Base-by-base conservation (phyloP, 2,888 invertebrate genomes). In the Oxyteleia sp. region DNA sequence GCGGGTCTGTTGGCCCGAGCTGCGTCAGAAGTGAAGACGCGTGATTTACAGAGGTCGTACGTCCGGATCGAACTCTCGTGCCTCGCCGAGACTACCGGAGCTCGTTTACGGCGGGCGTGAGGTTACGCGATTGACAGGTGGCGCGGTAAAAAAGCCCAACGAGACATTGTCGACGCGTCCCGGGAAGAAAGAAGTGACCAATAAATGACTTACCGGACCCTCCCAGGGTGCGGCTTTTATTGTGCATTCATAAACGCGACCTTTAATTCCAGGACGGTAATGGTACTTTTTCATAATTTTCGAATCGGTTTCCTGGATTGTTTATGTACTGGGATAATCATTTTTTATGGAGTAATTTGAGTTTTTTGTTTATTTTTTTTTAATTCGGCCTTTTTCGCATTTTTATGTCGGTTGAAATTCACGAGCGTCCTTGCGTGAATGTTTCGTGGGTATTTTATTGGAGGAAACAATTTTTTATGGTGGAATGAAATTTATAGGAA, bases 1-100 rank as follows among this genome's bases (percentile, higher is more conserved):
- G 69, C 63, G 66, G 64, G 61, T 81, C 72, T 49, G 57, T 72
- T 55, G 64, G 49, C 4, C 38, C 43, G 29, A 41, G 53, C 35
- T 15, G 53, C 45, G 68, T 81, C 74, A 74, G 61, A 74, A 68
- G 59, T 57, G 71, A 71, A 59, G 82, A 71, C 66, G 47, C 53
- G 71, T 82, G 76, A 71, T 82, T 82, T 82, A 75, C 82, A 64
- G 64, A 81, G 75, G 81, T 75, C 68, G 74, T 63, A 55, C 53
- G 53, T 23, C 51, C 59, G 66, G 59, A 76, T 72, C 72, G 72
- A 66, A 66, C 51, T 18, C 35, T 51, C 55, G 74, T 45, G 49
- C 35, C 26, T 35, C 29, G 49, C 20, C 38, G 11, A 45, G 32
- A 78, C 76, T 78, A 61, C 76, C 69, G 71, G 53, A 18, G 18